phyloP scores from a whole-genome alignment of 2,797 vertebrate species.

The Iguana delicatissima region DNA sequence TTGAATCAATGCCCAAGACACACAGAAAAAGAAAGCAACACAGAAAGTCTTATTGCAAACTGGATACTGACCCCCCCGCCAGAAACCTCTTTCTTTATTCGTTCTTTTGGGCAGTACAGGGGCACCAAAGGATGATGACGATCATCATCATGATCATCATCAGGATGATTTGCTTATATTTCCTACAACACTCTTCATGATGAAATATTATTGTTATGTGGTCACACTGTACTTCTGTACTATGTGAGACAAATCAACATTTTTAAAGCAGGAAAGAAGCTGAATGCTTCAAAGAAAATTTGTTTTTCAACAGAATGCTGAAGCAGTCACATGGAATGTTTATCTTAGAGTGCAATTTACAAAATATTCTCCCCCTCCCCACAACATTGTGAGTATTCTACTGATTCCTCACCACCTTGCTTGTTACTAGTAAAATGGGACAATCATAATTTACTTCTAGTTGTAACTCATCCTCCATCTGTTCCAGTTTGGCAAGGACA shows the following conservation, averaged over 20 bases:
- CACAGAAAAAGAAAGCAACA: conserved; percentile 33
- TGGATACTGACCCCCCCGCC: neutral
- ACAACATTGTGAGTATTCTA: too few relatives aligned
- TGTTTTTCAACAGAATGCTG: rapidly evolving
- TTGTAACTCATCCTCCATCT: too few relatives aligned
- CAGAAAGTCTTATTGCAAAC: neutral
- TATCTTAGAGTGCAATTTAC: neutral
- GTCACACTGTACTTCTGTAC: conserved; percentile 9
- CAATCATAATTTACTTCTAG: too few relatives aligned
- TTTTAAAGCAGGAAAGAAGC: neutral
- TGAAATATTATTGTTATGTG: neutral
- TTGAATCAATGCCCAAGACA: neutral
- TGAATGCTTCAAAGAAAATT: neutral
- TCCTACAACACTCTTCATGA: neutral
- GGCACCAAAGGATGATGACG: neutral
- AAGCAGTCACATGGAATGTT: conserved; percentile 28
- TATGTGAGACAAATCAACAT: conserved; percentile 24
- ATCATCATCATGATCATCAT: too few relatives aligned
- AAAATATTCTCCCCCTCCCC: too few relatives aligned
- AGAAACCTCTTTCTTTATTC: neutral
- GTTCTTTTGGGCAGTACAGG: neutral
- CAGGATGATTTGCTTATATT: neutral
- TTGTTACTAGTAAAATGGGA: too few relatives aligned
- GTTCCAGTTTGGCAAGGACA: too few relatives aligned
- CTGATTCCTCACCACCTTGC: too few relatives aligned